Base-by-base conservation (phyloP, 1,140 invertebrate genomes). In the Glomeris maerens region DNA sequence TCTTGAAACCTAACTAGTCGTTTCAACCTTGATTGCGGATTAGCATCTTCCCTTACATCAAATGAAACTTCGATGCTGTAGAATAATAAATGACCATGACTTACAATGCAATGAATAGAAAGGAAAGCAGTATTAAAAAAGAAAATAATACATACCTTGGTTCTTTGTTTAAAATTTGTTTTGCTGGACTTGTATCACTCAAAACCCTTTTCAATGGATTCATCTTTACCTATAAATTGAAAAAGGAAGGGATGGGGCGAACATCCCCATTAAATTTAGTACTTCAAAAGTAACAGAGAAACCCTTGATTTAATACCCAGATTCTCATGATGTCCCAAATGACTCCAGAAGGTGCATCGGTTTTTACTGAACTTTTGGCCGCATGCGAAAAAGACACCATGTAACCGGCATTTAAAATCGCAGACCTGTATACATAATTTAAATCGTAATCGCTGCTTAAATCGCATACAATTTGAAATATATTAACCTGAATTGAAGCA, bases 321-420 rank as follows among this genome's bases (percentile, higher is more conserved):
- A 73, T 72, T 55, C 84, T 71, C 47, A 96, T 73, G n/a, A 96
- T 79, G 66, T 94, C 91, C 95, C 94, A 98, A 14, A 99, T 65
- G 17, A 95, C 72, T 2, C 72, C 63, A 29, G 77, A 66, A 0
- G 96, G 90, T 0, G 95, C 94, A 67, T 92, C 72, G 0, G 95
- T 98, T 72, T 99, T 99, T 2, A 98, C 71, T 0, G 90, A 92
- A 53, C 80, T 78, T 59, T 81, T 84, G 45, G 76, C 76, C 45
- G 85, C 82, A 70, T 99, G 96, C 0, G 93, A 94, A 54, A 80
- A 78, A 0, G 93, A 97, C 2, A 97, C 91, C 57, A 75, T 70
- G 68, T 89, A 96, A 1, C 93, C 93, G 10, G 84, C 86, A 73
- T 97, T 89, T 21, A 98, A 62, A 42, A 99, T 65, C 0, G 93